Conservation (phyloP, 1,140 invertebrate species). For the Papilio machaon region DNA sequence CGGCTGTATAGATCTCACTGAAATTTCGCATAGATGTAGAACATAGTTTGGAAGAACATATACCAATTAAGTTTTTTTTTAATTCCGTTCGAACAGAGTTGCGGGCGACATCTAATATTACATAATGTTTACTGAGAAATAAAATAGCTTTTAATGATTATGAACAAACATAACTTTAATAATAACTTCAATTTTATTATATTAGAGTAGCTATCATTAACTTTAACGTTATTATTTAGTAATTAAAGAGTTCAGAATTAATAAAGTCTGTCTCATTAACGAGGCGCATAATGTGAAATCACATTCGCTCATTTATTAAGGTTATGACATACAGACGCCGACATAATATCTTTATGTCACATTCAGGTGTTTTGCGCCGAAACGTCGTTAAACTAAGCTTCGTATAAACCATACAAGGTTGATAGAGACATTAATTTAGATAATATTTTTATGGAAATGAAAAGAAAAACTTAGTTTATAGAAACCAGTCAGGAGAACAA, state of each 20-base stretch:
- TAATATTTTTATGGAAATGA: neutral
- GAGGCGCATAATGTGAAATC: slow-evolving; percentile 29
- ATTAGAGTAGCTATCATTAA: neutral
- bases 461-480: neutral
- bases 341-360: slow-evolving; percentile 45
- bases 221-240: neutral
- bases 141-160: neutral
- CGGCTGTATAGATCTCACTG: neutral
- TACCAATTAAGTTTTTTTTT: no score
- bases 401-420: neutral
- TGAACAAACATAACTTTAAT: neutral
- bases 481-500: no score
- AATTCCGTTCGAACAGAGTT: no score
- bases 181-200: neutral
- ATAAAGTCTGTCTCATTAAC: slow-evolving; percentile 6
- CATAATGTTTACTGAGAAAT: no score
- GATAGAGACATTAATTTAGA: neutral
- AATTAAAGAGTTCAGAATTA: slow-evolving; percentile 1
- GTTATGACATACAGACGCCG: slow-evolving; percentile 35
- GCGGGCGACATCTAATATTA: no score
- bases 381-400: slow-evolving; percentile 7
- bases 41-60: no score
- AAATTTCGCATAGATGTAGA: neutral
- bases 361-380: slow-evolving; percentile 32
- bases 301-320: slow-evolving; percentile 47